Percentiles rank a stretch among this genome's conserved stretches.
phyloP scores from a whole-genome alignment of 2,113 vertebrate species.

The Gasterosteus aculeatus region DNA sequence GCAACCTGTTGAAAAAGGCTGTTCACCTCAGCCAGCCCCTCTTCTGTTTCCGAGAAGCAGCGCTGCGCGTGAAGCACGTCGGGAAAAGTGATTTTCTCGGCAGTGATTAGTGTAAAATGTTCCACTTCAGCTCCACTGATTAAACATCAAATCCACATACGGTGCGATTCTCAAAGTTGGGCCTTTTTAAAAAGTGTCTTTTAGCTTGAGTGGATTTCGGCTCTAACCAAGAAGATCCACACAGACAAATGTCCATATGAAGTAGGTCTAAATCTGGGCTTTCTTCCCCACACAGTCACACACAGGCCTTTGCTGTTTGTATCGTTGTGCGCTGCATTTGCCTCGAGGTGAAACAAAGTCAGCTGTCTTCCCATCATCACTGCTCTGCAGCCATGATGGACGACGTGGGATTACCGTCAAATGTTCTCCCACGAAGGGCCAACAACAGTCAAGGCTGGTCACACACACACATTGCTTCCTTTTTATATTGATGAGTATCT shows the following conservation, averaged over 20 bases:
- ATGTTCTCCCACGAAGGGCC: constrained; percentile 16
- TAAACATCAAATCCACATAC: constrained; percentile 31
- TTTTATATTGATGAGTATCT: constrained; percentile 6
- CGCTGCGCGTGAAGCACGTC: constrained; percentile 5
- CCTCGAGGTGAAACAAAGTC: constrained; percentile 14
- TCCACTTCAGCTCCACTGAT: constrained; percentile 45
- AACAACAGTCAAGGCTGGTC: background rate
- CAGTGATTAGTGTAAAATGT: constrained; percentile 45
- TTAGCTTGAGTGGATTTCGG: constrained; percentile 16
- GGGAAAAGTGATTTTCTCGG: constrained; percentile 49
- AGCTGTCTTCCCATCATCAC: constrained; percentile 13
- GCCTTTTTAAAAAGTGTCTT: constrained; percentile 18
- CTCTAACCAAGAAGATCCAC: background rate
- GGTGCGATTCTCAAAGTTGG: background rate
- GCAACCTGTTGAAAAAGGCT: background rate
- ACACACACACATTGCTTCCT: background rate
- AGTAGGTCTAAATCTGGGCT: background rate
- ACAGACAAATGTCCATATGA: constrained; percentile 17
- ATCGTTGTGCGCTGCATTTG: background rate
- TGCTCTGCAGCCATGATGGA: constrained; percentile 35
- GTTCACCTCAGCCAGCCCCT: constrained; percentile 51
- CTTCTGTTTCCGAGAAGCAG: constrained; percentile 52
- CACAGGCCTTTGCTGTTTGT: background rate
- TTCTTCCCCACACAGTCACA: background rate
- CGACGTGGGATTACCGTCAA: constrained; percentile 17